These are phyloP conservation scores for Rotaria macrura DNA, from an alignment of 2,888 invertebrate genomes.

Conservation along the genomic window DNA sequence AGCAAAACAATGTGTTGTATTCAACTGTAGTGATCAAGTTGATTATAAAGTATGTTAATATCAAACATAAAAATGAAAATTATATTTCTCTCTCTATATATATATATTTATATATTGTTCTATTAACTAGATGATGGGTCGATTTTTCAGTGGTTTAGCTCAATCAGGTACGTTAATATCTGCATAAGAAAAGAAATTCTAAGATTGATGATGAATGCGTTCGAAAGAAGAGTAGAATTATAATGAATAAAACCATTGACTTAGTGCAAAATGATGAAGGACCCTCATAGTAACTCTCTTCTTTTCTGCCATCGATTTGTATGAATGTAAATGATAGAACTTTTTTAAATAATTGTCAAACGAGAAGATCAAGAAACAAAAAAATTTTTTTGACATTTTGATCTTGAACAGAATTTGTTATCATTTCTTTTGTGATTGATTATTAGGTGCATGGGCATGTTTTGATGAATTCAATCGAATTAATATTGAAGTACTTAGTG, in stretches of 20 bases:
- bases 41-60: slow-evolving; percentile 50
- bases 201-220: too few relatives aligned
- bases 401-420: background rate
- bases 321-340: too few relatives aligned
- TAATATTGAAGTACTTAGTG: slow-evolving; percentile 76
- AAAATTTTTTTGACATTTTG: background rate
- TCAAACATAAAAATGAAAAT: slow-evolving; percentile 39
- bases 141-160: slow-evolving; percentile 76
- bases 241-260: too few relatives aligned
- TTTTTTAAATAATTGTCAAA: too few relatives aligned
- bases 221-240: too few relatives aligned
- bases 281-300: too few relatives aligned
- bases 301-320: too few relatives aligned
- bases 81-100: too few relatives aligned
- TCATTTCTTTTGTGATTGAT: background rate
- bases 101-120: slow-evolving; percentile 47
- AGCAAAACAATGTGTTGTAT: slow-evolving; percentile 78
- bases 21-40: slow-evolving; percentile 75
- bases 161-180: slow-evolving; percentile 55
- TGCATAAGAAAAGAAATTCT: background rate
- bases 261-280: too few relatives aligned
- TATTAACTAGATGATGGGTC: slow-evolving; percentile 63
- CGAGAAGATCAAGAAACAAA: too few relatives aligned
- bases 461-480: slow-evolving; percentile 84
- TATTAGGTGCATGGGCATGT: slow-evolving; percentile 72